Evolutionary conservation across 2,113 vertebrate genomes (phyloP).

Genomic region (Heptranchias perlo): DNA sequence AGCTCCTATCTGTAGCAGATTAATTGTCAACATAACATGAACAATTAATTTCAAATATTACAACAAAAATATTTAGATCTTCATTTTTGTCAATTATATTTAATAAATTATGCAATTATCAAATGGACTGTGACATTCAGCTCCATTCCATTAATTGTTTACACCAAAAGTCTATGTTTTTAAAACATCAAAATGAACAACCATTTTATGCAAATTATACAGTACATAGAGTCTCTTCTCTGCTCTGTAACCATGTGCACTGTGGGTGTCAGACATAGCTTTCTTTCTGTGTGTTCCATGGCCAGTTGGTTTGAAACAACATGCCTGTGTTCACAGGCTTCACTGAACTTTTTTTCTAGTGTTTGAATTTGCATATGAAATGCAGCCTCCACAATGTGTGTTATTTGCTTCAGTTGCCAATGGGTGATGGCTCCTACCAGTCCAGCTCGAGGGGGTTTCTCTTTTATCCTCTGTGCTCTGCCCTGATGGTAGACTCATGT

Average conservation of each 20-base stretch:
- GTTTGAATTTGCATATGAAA: constrained; percentile 44
- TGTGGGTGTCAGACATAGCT: not conserved
- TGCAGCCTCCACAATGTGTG: constrained; percentile 44
- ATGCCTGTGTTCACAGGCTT: constrained; percentile 29
- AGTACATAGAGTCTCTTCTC: not conserved
- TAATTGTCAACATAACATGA: too few relatives aligned
- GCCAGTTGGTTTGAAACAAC: constrained; percentile 14
- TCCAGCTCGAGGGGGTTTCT: constrained; percentile 47
- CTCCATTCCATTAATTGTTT: not conserved
- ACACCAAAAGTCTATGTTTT: not conserved
- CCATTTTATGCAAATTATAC: not conserved
- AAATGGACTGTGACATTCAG: not conserved
- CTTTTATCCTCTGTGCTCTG: constrained; percentile 47
- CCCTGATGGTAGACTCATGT: constrained; percentile 39
- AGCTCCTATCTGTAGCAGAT: too few relatives aligned
- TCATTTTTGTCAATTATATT: not conserved
- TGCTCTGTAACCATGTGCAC: not conserved
- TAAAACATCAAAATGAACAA: not conserved
- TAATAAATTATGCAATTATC: not conserved
- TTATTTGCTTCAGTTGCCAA: constrained; percentile 45
- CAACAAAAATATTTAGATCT: not conserved
- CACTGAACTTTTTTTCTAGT: constrained; percentile 36
- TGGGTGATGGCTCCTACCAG: constrained; percentile 51
- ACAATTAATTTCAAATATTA: not conserved
- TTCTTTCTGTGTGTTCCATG: not conserved